Conservation (phyloP, 1,140 invertebrate species). For the Halyomorpha halys region DNA sequence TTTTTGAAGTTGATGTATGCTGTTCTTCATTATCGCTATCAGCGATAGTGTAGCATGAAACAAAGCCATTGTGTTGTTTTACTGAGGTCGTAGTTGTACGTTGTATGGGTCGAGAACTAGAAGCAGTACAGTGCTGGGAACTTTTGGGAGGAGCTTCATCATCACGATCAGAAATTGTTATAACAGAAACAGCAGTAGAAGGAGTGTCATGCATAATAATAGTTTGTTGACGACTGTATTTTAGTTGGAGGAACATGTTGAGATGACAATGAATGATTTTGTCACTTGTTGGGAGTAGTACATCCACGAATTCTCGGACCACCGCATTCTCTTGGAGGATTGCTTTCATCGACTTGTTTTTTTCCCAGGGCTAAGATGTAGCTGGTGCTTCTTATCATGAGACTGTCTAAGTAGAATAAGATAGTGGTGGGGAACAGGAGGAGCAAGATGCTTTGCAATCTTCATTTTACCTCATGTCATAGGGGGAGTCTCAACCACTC, state of each 20-base stretch:
- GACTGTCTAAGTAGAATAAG: slow-evolving; percentile 34
- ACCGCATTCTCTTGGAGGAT: slow-evolving; percentile 51
- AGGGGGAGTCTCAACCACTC: slow-evolving; percentile 32
- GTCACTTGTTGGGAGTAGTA: slow-evolving; percentile 16
- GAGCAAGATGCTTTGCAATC: slow-evolving; percentile 29
- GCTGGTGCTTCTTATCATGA: slow-evolving; percentile 71
- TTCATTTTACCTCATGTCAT: slow-evolving; percentile 28
- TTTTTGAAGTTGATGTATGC: slow-evolving; percentile 35
- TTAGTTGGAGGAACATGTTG: neutral
- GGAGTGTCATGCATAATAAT: slow-evolving; percentile 87
- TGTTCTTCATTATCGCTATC: slow-evolving; percentile 67
- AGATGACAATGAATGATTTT: neutral
- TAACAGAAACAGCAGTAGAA: slow-evolving; percentile 87
- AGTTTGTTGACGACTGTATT: slow-evolving; percentile 45
- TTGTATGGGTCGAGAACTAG: neutral
- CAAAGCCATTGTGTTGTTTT: slow-evolving; percentile 46
- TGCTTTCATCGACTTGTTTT: slow-evolving; percentile 94
- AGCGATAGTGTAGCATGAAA: slow-evolving; percentile 69
- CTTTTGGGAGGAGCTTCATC: slow-evolving; percentile 55
- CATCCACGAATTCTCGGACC: slow-evolving; percentile 16
- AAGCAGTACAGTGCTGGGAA: neutral
- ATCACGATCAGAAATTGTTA: slow-evolving; percentile 93
- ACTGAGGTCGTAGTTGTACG: neutral
- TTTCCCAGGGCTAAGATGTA: slow-evolving; percentile 92
- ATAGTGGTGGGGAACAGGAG: slow-evolving; percentile 36